A percentile compares a stretch with the other conserved stretches of the same genome.
phyloP scores from a whole-genome alignment of 1,140 invertebrate genomes.

The Drosophila parvula region DNA sequence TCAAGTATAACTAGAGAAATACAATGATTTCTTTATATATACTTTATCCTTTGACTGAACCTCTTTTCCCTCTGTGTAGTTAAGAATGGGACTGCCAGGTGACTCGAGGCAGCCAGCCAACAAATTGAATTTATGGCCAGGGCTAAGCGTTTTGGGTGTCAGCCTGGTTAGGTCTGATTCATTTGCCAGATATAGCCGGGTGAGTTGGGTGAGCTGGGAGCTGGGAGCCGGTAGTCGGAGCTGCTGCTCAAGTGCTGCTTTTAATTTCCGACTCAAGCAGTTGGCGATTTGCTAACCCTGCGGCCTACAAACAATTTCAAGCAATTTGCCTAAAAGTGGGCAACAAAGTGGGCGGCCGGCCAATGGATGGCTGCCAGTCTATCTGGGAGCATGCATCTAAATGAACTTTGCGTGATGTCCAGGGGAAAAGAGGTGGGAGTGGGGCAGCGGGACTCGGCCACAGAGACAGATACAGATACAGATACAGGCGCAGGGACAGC shows the following conservation, averaged over 20 bases:
- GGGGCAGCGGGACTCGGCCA: background rate
- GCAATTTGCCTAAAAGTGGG: conserved; percentile 80
- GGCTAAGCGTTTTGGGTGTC: conserved; percentile 49
- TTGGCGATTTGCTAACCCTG: conserved; percentile 56
- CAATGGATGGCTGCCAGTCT: conserved; percentile 45
- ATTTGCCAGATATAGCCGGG: conserved; percentile 67
- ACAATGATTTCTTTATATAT: background rate
- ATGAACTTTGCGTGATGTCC: conserved; percentile 70
- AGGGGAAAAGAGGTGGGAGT: background rate
- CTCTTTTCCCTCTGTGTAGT: conserved; percentile 10
- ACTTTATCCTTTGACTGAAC: background rate
- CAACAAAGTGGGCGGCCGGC: conserved; percentile 37
- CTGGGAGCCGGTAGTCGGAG: background rate
- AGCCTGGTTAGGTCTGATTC: conserved; percentile 67
- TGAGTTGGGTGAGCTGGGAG: conserved; percentile 6
- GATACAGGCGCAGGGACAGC: background rate
- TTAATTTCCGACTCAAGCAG: conserved; percentile 76
- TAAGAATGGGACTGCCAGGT: conserved; percentile 23
- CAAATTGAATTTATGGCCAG: conserved; percentile 80
- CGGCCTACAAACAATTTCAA: conserved; percentile 48
- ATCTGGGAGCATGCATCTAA: conserved; percentile 79
- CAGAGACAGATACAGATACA: conserved; percentile 12
- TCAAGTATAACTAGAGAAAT: too few relatives aligned
- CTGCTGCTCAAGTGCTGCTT: conserved; percentile 71
- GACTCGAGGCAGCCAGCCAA: conserved; percentile 58